Evolutionary conservation across 2,797 vertebrate species (phyloP).

Genomic region (Euthynnus affinis): DNA sequence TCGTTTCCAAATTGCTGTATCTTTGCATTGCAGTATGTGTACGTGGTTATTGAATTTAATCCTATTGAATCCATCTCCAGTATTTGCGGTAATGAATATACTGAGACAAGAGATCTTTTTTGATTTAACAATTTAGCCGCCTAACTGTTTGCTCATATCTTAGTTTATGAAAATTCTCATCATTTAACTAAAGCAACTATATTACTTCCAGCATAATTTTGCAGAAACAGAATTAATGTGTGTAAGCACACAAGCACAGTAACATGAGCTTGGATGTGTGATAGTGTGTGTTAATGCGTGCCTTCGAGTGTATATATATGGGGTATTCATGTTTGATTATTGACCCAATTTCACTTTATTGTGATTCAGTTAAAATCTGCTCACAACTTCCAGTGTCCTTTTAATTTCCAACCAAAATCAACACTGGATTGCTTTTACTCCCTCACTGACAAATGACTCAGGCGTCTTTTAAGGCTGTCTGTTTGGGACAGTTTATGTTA

Average conservation of each 20-base stretch:
- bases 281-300: not conserved
- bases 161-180: not conserved
- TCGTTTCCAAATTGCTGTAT: constrained; percentile 24
- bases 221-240: not conserved
- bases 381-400: constrained; percentile 13
- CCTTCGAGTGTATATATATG: not conserved
- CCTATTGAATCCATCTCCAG: constrained; percentile 26
- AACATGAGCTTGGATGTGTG: constrained; percentile 11
- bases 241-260: not conserved
- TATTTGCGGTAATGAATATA: constrained; percentile 18
- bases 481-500: constrained; percentile 49
- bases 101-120: constrained; percentile 20
- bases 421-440: not conserved
- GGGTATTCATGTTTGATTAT: constrained; percentile 21
- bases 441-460: constrained; percentile 2
- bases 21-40: constrained; percentile 13
- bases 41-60: constrained; percentile 37
- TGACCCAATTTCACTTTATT: constrained; percentile 13
- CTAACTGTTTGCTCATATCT: constrained; percentile 23
- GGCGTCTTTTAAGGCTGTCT: constrained; percentile 16
- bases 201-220: not conserved
- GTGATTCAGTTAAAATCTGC: constrained; percentile 8
- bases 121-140: constrained; percentile 39
- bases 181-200: constrained; percentile 13
- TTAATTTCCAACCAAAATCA: constrained; percentile 33